Percentiles rank a stretch among this genome's conserved stretches.
Evolutionary conservation across 2,888 invertebrate genomes (phyloP).

Genomic region (Lasioglossum marginatum): DNA sequence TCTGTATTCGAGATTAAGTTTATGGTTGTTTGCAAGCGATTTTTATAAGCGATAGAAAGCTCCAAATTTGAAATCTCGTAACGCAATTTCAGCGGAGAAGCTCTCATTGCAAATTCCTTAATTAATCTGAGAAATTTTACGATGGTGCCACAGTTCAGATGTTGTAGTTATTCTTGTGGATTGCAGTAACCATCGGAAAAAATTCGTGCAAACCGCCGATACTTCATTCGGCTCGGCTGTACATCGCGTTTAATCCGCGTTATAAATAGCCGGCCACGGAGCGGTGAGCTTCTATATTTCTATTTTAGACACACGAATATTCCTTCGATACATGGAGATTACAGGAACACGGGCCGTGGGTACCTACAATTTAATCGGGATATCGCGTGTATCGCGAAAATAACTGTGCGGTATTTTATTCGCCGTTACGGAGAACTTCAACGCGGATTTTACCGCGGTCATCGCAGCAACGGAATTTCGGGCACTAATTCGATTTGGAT

Average conservation of each 20-base stretch:
- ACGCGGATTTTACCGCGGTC: neutral
- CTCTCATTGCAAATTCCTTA: neutral
- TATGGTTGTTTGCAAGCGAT: neutral
- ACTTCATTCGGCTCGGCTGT: constrained; percentile 28
- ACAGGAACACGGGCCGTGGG: constrained; percentile 1
- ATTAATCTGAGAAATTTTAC: neutral
- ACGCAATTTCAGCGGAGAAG: neutral
- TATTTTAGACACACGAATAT: constrained; percentile 59
- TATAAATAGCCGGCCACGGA: constrained; percentile 58
- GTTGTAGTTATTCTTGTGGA: neutral
- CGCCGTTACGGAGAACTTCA: neutral
- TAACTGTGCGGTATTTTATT: neutral
- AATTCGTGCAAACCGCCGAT: constrained; percentile 25
- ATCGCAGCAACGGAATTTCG: neutral
- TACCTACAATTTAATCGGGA: neutral
- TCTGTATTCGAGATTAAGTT: neutral
- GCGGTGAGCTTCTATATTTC: constrained; percentile 50
- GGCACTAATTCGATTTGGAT: neutral
- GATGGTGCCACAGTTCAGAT: neutral
- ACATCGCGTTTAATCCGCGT: constrained; percentile 60
- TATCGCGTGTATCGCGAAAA: neutral
- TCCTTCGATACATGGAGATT: constrained; percentile 53
- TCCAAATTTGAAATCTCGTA: neutral
- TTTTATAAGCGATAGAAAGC: neutral
- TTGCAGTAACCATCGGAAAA: constrained; percentile 9